Percentiles rank a stretch among this genome's conserved stretches.
phyloP scores from a whole-genome alignment of 2,797 vertebrate species.

The Hephaestus fuliginosus region DNA sequence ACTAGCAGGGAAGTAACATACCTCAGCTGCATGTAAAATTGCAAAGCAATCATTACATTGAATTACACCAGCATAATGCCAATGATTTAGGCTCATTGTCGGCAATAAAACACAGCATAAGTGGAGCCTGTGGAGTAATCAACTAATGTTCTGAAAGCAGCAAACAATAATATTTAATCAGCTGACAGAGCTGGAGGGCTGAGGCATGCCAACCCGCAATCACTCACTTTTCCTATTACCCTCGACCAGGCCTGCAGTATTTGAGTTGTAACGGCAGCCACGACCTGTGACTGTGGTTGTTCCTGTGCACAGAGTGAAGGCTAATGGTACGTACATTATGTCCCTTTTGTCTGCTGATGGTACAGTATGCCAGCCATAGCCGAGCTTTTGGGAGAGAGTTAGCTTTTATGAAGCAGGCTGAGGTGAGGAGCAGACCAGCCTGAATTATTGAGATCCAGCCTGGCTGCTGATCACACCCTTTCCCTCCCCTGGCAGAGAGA shows the following conservation, averaged over 20 bases:
- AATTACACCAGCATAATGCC: constrained; percentile 64
- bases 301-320: constrained; percentile 35
- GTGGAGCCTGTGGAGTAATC: constrained; percentile 71
- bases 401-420: constrained; percentile 43
- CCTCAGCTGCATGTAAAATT: constrained; percentile 60
- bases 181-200: constrained; percentile 48
- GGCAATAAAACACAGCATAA: constrained; percentile 66
- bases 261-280: constrained; percentile 45
- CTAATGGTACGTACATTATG: constrained; percentile 15
- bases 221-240: constrained; percentile 15
- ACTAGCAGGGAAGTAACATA: constrained; percentile 4
- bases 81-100: constrained; percentile 68
- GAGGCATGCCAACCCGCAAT: constrained; percentile 37
- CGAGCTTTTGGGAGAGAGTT: constrained; percentile 22
- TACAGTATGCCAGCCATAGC: constrained; percentile 10
- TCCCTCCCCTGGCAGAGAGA: constrained; percentile 34
- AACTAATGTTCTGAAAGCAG: constrained; percentile 73
- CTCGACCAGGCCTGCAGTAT: not conserved
- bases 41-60: constrained; percentile 62
- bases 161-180: constrained; percentile 67
- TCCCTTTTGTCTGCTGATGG: constrained; percentile 21
- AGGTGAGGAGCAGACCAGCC: constrained; percentile 48
- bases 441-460: constrained; percentile 68
- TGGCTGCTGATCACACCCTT: constrained; percentile 56
- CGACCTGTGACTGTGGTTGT: constrained; percentile 41